These are phyloP conservation scores for Seriola aureovittata DNA, from an alignment of 2,113 vertebrate species.

Conservation along the genomic window DNA sequence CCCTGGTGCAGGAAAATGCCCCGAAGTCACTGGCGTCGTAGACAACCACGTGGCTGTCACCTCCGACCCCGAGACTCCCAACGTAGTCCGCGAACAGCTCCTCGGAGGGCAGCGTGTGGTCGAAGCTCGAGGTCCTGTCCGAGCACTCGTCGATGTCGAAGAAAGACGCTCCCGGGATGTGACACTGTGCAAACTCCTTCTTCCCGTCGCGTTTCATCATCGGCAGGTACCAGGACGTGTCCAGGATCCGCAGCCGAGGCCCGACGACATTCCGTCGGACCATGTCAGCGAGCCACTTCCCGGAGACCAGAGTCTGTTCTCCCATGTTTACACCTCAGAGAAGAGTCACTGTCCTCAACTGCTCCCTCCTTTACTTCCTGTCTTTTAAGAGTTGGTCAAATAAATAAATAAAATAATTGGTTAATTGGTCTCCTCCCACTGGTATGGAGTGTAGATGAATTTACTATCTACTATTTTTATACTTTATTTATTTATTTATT, in stretches of 20 bases:
- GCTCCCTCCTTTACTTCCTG: too few relatives aligned
- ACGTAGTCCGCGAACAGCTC: constrained; percentile 86
- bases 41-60: constrained; percentile 89
- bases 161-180: constrained; percentile 89
- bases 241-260: constrained; percentile 86
- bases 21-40: constrained; percentile 93
- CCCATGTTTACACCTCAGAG: constrained; percentile 78
- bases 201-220: constrained; percentile 83
- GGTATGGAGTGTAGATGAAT: too few relatives aligned
- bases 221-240: constrained; percentile 93
- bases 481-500: too few relatives aligned
- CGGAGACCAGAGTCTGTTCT: constrained; percentile 84
- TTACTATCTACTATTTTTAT: too few relatives aligned
- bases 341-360: background rate
- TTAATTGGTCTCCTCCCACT: too few relatives aligned
- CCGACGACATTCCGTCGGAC: constrained; percentile 77
- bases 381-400: background rate
- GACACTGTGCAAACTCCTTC: constrained; percentile 86
- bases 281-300: constrained; percentile 89
- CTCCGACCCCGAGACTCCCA: constrained; percentile 86
- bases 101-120: constrained; percentile 89
- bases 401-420: too few relatives aligned
- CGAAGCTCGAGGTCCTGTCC: constrained; percentile 85
- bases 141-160: constrained; percentile 93
- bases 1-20: constrained; percentile 82